Evolutionary conservation across 2,113 vertebrate species (phyloP).

Genomic region (Vulpes lagopus): DNA sequence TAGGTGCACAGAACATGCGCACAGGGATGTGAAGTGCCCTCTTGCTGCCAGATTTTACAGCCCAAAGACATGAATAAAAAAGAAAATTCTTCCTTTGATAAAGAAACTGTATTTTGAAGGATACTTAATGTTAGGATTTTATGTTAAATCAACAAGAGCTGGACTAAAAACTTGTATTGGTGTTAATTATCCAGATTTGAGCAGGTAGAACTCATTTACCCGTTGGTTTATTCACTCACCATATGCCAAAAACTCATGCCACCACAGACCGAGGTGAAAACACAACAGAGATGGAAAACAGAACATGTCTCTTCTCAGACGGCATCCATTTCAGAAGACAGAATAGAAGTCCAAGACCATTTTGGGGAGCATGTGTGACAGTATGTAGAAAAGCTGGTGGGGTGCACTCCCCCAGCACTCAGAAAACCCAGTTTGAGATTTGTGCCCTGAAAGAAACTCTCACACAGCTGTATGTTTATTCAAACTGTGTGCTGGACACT

Average conservation of each 20-base stretch:
- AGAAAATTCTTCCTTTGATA: no score
- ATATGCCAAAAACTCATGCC: no score
- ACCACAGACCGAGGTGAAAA: not conserved
- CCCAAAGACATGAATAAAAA: not conserved
- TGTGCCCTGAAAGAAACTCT: no score
- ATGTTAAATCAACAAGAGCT: not conserved
- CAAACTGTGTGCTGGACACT: accelerated
- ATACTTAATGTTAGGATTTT: not conserved
- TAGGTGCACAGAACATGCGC: not conserved
- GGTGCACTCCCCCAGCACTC: not conserved
- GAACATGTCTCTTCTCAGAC: not conserved
- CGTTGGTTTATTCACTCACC: not conserved
- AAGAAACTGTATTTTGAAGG: not conserved
- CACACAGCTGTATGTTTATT: accelerated
- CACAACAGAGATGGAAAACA: no score
- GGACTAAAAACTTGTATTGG: not conserved
- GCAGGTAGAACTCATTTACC: not conserved
- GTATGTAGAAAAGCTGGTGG: not conserved
- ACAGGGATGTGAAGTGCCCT: accelerated
- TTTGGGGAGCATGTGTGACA: accelerated
- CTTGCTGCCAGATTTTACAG: not conserved
- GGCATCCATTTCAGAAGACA: not conserved
- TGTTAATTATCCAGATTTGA: not conserved
- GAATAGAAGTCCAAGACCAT: no score
- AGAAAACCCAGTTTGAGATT: not conserved